Percentiles rank a stretch among this genome's conserved stretches.
Evolutionary conservation across 2,888 invertebrate genomes (phyloP).

Genomic region (Boloria selene): DNA sequence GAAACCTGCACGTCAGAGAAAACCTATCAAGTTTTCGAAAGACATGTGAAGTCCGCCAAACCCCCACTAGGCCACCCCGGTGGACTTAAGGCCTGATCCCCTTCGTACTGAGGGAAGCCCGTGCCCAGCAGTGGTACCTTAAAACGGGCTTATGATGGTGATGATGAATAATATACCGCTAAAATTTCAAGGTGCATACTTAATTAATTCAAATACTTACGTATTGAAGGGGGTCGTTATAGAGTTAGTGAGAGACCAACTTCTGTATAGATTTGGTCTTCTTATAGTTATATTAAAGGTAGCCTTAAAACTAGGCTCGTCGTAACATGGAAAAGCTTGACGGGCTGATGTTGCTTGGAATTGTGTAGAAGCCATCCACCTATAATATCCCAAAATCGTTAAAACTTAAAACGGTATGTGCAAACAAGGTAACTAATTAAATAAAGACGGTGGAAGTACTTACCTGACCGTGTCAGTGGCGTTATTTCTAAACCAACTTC

Average conservation of each 20-base stretch:
- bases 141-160: too few relatives aligned
- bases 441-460: constrained; percentile 14
- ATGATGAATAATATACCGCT: too few relatives aligned
- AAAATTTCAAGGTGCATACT: too few relatives aligned
- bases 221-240: constrained; percentile 39
- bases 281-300: constrained; percentile 86
- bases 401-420: background rate
- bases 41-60: too few relatives aligned
- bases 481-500: constrained; percentile 65
- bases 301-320: constrained; percentile 92
- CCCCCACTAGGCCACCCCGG: too few relatives aligned
- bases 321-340: constrained; percentile 90
- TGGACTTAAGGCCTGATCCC: too few relatives aligned
- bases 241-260: constrained; percentile 84
- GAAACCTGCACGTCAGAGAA: too few relatives aligned
- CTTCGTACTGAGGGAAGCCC: too few relatives aligned
- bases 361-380: constrained; percentile 86
- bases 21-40: too few relatives aligned
- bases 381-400: constrained; percentile 44
- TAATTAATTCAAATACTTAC: constrained; percentile 48
- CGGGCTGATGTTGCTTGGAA: constrained; percentile 87
- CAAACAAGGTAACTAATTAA: background rate
- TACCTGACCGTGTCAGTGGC: constrained; percentile 50
- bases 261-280: constrained; percentile 72
- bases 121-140: too few relatives aligned